Conservation (phyloP, 2,888 invertebrate species). For the Xylocampa areola region DNA sequence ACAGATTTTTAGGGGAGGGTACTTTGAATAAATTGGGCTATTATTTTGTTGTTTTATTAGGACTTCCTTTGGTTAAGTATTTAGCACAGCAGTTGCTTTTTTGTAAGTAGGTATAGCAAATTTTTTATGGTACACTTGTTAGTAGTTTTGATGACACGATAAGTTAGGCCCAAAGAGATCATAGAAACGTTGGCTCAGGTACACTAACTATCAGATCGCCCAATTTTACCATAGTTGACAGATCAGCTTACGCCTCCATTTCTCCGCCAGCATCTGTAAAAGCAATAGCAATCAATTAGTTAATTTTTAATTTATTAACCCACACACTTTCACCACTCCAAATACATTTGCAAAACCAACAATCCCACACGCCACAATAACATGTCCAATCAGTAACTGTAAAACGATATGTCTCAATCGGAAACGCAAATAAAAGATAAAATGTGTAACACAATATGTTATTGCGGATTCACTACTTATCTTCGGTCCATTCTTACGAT, state of each 20-base stretch:
- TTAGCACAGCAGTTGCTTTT: not conserved
- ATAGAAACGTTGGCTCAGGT: too few species aligned
- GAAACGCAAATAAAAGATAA: slow-evolving; percentile 86
- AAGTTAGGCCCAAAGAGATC: too few species aligned
- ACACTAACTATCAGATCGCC: too few species aligned
- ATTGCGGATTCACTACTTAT: slow-evolving; percentile 79
- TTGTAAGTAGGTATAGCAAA: too few species aligned
- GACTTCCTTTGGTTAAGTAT: slow-evolving; percentile 16
- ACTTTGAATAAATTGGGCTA: slow-evolving; percentile 16
- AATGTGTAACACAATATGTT: slow-evolving; percentile 84
- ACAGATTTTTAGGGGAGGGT: slow-evolving; percentile 29
- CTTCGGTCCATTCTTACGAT: slow-evolving; percentile 73
- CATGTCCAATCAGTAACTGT: slow-evolving; percentile 66
- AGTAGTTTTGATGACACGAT: too few species aligned
- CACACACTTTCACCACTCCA: slow-evolving; percentile 9
- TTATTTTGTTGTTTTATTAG: slow-evolving; percentile 31
- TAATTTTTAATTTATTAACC: slow-evolving; percentile 13
- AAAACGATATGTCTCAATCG: slow-evolving; percentile 84
- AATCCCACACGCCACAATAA: slow-evolving; percentile 55
- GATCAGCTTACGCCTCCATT: not conserved
- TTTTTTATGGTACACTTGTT: too few species aligned
- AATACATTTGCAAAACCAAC: slow-evolving; percentile 76
- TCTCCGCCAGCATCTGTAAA: slow-evolving; percentile 2
- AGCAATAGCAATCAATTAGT: slow-evolving; percentile 25
- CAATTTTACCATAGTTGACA: not conserved